phyloP scores from a whole-genome alignment of 2,888 invertebrate species.

The Diarsia dahlii region DNA sequence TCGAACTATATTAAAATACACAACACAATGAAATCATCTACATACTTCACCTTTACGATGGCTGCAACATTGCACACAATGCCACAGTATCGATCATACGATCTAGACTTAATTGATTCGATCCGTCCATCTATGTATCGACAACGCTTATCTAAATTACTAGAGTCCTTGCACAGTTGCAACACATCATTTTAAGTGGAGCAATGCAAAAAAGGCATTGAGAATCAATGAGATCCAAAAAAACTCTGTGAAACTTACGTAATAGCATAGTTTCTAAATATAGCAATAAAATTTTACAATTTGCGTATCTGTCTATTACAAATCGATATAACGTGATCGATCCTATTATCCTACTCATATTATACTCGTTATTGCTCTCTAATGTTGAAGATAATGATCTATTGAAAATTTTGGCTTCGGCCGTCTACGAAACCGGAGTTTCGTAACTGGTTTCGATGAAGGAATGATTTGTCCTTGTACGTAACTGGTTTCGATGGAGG shows the following conservation, averaged over 20 bases:
- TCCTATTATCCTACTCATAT: slow-evolving; percentile 48
- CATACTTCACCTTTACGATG: slow-evolving; percentile 66
- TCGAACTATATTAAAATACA: slow-evolving; percentile 62
- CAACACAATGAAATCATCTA: slow-evolving; percentile 66
- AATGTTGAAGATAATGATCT: slow-evolving; percentile 49
- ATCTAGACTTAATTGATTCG: slow-evolving; percentile 80
- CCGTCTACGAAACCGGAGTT: too few relatives aligned
- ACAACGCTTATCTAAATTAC: slow-evolving; percentile 79
- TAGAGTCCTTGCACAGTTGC: slow-evolving; percentile 78
- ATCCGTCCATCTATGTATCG: slow-evolving; percentile 78
- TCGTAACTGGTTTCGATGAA: too few relatives aligned
- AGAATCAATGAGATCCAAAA: slow-evolving; percentile 57
- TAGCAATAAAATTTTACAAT: slow-evolving; percentile 56
- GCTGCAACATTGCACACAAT: slow-evolving; percentile 61
- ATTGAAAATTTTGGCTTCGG: too few relatives aligned
- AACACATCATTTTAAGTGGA: slow-evolving; percentile 72
- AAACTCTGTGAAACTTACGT: slow-evolving; percentile 51
- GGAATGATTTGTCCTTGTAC: too few relatives aligned
- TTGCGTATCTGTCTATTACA: slow-evolving; percentile 57
- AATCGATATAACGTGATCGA: slow-evolving; percentile 64
- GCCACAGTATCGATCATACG: slow-evolving; percentile 66
- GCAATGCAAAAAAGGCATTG: slow-evolving; percentile 64
- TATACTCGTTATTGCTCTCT: slow-evolving; percentile 43
- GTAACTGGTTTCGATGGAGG: too few relatives aligned
- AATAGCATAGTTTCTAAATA: slow-evolving; percentile 61